Evolutionary conservation across 2,113 vertebrate species (phyloP).

Genomic region (Charadrius vociferus): DNA sequence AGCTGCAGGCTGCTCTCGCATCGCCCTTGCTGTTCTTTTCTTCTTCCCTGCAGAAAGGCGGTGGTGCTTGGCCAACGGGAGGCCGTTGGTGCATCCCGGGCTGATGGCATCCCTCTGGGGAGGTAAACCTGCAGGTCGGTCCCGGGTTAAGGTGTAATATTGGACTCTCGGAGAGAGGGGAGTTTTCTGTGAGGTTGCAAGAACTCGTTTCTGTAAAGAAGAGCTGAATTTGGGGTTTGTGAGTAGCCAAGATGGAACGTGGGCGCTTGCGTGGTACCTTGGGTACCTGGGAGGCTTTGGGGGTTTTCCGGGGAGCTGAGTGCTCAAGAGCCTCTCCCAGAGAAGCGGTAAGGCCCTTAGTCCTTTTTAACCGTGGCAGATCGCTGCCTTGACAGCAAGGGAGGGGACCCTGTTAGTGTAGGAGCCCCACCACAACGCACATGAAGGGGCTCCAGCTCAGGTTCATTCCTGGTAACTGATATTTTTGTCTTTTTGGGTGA

Average conservation of each 20-base stretch:
- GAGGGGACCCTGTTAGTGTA: neutral
- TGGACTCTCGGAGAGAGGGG: neutral
- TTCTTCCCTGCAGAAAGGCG: neutral
- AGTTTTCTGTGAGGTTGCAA: neutral
- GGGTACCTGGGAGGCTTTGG: neutral
- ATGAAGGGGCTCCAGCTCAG: neutral
- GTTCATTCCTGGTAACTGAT: neutral
- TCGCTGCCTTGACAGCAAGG: neutral
- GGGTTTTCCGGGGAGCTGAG: neutral
- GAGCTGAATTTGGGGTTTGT: neutral
- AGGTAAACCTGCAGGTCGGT: neutral
- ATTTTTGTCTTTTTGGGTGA: neutral
- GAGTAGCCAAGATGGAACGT: neutral
- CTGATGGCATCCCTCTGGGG: neutral
- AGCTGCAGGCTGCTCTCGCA: neutral
- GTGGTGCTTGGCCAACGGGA: accelerated
- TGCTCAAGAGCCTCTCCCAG: neutral
- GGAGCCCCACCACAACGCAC: accelerated
- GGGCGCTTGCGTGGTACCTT: neutral
- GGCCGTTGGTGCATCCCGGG: neutral
- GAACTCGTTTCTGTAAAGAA: neutral
- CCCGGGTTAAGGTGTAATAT: neutral
- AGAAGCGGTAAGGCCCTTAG: neutral
- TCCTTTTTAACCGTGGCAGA: neutral
- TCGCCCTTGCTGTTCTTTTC: neutral